Evolutionary conservation across 2,888 invertebrate genomes (phyloP).

Genomic region (Eupithecia dodoneata): DNA sequence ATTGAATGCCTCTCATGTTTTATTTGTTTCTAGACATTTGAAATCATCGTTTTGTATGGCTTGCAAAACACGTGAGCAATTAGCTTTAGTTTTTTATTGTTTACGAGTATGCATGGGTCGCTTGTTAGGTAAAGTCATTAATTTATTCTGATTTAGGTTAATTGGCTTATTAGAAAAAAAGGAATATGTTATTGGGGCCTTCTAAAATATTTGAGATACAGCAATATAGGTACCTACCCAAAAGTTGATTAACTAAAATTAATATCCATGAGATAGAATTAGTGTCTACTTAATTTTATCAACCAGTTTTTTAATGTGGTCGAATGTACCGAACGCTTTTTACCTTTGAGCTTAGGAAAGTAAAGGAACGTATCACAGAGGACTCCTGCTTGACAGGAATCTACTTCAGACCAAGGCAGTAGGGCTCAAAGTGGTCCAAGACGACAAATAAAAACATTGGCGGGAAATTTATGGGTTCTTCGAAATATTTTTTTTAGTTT

Average conservation of each 20-base stretch:
- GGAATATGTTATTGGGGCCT: neutral
- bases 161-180: neutral
- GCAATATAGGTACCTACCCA: neutral
- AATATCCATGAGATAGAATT: neutral
- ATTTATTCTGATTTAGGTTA: slow-evolving; percentile 9
- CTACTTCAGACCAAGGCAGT: neutral
- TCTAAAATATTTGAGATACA: neutral
- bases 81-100: slow-evolving; percentile 31
- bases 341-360: neutral
- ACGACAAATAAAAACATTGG: neutral
- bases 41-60: slow-evolving; percentile 42
- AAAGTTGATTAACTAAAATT: neutral
- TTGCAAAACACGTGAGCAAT: slow-evolving; percentile 42
- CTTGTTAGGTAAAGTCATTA: slow-evolving; percentile 22
- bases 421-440: neutral
- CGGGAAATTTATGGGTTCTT: slow-evolving; percentile 10
- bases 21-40: slow-evolving; percentile 45
- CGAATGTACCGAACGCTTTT: slow-evolving; percentile 13
- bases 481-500: neutral
- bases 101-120: slow-evolving; percentile 37
- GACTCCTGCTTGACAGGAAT: neutral
- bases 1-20: slow-evolving; percentile 45
- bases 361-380: slow-evolving; percentile 20
- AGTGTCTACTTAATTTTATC: neutral
- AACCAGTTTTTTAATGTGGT: slow-evolving; percentile 9